These are phyloP conservation scores for Limnodromus scolopaceus DNA, from an alignment of 2,797 vertebrate species.

Conservation along the genomic window DNA sequence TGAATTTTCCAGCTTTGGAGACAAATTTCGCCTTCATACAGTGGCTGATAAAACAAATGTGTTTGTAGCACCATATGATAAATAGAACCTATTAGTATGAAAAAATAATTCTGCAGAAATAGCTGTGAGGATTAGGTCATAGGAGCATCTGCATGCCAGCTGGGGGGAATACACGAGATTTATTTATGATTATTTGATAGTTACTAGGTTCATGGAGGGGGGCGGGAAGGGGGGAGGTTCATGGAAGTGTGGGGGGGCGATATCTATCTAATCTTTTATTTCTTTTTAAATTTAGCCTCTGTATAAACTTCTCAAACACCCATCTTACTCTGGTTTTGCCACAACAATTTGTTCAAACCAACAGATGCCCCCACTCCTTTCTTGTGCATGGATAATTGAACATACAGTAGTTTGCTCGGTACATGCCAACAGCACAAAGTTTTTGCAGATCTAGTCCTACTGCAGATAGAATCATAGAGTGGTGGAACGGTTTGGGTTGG, in stretches of 20 bases:
- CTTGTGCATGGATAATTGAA: not conserved
- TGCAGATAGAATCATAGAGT: not conserved
- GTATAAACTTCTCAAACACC: not conserved
- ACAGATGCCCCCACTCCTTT: not conserved
- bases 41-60: conserved; percentile 55
- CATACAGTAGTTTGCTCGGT: not conserved
- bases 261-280: not conserved
- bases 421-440: not conserved
- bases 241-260: fast-evolving
- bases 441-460: not conserved
- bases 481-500: not conserved
- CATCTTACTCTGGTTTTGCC: not conserved
- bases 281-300: not conserved
- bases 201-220: not conserved
- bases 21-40: conserved; percentile 44
- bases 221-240: not conserved
- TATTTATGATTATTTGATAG: conserved; percentile 44
- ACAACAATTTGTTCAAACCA: not conserved
- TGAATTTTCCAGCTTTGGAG: conserved; percentile 12
- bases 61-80: conserved; percentile 36
- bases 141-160: conserved; percentile 35
- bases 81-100: conserved; percentile 64
- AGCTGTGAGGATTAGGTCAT: conserved; percentile 14
- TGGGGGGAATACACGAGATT: conserved; percentile 22
- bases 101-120: conserved; percentile 65